Percentiles rank a stretch among this genome's conserved stretches.
These are phyloP conservation scores for Dasyornis broadbenti DNA, from an alignment of 2,113 vertebrate genomes.

Conservation along the genomic window DNA sequence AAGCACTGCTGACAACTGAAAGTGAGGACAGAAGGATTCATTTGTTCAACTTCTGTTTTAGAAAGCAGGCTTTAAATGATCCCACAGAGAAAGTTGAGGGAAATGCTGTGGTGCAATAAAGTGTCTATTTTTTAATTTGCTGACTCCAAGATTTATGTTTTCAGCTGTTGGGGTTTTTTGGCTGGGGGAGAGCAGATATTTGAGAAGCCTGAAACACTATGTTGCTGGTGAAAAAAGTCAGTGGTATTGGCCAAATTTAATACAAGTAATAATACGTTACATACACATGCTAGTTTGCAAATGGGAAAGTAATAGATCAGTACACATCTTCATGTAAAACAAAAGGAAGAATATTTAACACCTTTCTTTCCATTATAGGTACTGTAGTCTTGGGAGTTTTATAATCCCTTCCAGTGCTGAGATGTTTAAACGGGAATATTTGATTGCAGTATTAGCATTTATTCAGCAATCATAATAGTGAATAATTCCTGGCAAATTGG, in stretches of 20 bases:
- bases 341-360: not conserved
- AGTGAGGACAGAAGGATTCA: slow-evolving; percentile 79
- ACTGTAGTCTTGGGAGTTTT: not conserved
- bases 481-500: not conserved
- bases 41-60: slow-evolving; percentile 79
- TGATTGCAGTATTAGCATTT: not conserved
- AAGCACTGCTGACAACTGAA: slow-evolving; percentile 76
- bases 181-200: not conserved
- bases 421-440: not conserved
- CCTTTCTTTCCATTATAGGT: not conserved
- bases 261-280: not conserved
- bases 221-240: not conserved
- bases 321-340: not conserved
- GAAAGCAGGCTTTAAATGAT: slow-evolving; percentile 74
- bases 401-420: not conserved
- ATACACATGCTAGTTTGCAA: not conserved
- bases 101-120: slow-evolving; percentile 48
- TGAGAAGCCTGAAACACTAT: not conserved
- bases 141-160: slow-evolving; percentile 46
- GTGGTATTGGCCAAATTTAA: not conserved
- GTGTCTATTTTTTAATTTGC: slow-evolving; percentile 15
- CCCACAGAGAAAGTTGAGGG: slow-evolving; percentile 50
- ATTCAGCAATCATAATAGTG: not conserved
- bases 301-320: not conserved
- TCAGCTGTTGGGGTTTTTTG: not conserved